A percentile compares a stretch with the other conserved stretches of the same genome.
These are phyloP conservation scores for Enteromius unitaeniatus DNA, from an alignment of 2,797 vertebrate species.

Conservation along the genomic window DNA sequence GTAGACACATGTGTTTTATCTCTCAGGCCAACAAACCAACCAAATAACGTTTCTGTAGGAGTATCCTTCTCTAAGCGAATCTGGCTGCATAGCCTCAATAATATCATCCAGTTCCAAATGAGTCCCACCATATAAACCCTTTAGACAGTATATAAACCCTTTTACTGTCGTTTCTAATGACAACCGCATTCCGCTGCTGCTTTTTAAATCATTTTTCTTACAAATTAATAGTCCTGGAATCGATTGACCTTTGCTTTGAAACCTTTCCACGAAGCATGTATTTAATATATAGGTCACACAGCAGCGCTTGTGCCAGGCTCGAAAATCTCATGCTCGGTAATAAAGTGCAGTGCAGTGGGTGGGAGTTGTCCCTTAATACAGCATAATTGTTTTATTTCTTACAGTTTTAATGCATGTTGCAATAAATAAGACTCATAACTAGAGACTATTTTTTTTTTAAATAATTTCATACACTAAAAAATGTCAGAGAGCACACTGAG, in stretches of 20 bases:
- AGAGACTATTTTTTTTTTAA: no score
- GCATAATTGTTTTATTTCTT: background rate
- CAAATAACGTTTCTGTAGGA: background rate
- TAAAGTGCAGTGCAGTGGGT: background rate
- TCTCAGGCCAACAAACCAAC: background rate
- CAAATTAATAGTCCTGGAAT: conserved; percentile 80
- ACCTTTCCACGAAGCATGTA: conserved; percentile 80
- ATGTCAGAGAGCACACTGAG: background rate
- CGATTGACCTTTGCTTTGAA: conserved; percentile 81
- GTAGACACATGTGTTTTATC: background rate
- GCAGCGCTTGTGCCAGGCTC: conserved; percentile 68
- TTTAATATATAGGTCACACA: conserved; percentile 78
- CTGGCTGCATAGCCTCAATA: background rate
- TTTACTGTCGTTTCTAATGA: background rate
- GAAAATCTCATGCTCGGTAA: background rate
- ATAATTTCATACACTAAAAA: background rate
- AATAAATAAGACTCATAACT: no score
- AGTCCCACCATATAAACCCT: background rate
- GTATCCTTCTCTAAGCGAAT: background rate
- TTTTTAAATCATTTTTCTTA: conserved; percentile 67
- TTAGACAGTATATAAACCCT: background rate
- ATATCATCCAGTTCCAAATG: background rate
- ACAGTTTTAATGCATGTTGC: background rate
- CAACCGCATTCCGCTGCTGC: background rate
- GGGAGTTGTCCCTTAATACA: background rate